Evolutionary conservation across 2,888 invertebrate species (phyloP).

Genomic region (Harpalus rufipes): DNA sequence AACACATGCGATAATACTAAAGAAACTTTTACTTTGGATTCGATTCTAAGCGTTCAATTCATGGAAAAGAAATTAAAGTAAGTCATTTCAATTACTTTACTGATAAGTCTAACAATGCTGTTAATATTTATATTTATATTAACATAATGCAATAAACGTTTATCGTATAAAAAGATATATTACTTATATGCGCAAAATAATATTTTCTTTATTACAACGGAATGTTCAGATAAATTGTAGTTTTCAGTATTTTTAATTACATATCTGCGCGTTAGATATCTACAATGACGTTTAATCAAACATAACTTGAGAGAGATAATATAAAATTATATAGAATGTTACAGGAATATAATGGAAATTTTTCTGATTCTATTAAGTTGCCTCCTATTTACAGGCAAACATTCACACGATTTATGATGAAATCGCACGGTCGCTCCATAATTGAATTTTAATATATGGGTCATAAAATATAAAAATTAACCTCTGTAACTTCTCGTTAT

Average conservation of each 20-base stretch:
- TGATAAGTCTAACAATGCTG: background rate
- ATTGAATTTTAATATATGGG: no score
- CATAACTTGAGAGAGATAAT: background rate
- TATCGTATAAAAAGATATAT: constrained; percentile 53
- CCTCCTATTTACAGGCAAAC: no score
- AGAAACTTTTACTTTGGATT: constrained; percentile 85
- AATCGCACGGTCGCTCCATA: no score
- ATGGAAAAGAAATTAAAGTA: constrained; percentile 79
- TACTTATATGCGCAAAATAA: constrained; percentile 28
- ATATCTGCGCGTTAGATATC: background rate
- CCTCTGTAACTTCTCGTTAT: no score
- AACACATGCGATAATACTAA: constrained; percentile 84
- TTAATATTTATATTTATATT: constrained; percentile 64
- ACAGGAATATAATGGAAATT: background rate
- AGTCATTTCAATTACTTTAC: constrained; percentile 67
- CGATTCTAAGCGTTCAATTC: constrained; percentile 83
- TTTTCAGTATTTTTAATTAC: constrained; percentile 14
- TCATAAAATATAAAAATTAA: no score
- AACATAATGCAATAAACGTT: constrained; percentile 53
- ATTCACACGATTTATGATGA: no score
- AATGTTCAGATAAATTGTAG: background rate
- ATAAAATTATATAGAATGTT: background rate
- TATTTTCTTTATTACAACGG: background rate
- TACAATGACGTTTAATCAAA: constrained; percentile 11
- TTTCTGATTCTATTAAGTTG: no score